These are phyloP conservation scores for Dusona sp. DNA, from an alignment of 2,888 invertebrate genomes.

Conservation along the genomic window DNA sequence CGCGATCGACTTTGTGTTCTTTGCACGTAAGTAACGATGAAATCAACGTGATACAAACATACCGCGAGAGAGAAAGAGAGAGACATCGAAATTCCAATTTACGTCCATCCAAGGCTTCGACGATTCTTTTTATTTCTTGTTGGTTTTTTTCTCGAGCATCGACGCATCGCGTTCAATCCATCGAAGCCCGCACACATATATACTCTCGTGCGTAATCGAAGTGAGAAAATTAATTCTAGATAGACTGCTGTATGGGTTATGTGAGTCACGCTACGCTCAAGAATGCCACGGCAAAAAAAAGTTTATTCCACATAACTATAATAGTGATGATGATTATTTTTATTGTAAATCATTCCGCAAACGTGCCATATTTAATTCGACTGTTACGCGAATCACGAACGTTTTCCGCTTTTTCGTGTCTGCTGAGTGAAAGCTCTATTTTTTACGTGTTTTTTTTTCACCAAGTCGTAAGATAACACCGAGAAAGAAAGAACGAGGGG, in stretches of 20 bases:
- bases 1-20: conserved; percentile 58
- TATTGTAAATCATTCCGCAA: not conserved
- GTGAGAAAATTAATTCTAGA: conserved; percentile 42
- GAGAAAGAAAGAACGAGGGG: not conserved
- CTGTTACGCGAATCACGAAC: not conserved
- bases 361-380: conserved; percentile 5
- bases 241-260: not conserved
- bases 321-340: conserved; percentile 2
- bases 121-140: conserved; percentile 12
- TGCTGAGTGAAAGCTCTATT: conserved; percentile 8
- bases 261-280: conserved; percentile 44
- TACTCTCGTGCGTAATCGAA: not conserved
- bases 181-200: not conserved
- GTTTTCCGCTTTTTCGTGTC: conserved; percentile 4
- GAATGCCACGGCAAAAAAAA: conserved; percentile 43
- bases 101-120: conserved; percentile 45
- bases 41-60: conserved; percentile 54
- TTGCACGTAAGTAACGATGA: conserved; percentile 62
- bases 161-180: conserved; percentile 15
- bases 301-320: not conserved
- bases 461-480: not conserved
- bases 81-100: conserved; percentile 42
- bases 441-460: not conserved
- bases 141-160: conserved; percentile 24
- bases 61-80: conserved; percentile 2